phyloP scores from a whole-genome alignment of 2,797 vertebrate genomes.

The Crenichthys baileyi region DNA sequence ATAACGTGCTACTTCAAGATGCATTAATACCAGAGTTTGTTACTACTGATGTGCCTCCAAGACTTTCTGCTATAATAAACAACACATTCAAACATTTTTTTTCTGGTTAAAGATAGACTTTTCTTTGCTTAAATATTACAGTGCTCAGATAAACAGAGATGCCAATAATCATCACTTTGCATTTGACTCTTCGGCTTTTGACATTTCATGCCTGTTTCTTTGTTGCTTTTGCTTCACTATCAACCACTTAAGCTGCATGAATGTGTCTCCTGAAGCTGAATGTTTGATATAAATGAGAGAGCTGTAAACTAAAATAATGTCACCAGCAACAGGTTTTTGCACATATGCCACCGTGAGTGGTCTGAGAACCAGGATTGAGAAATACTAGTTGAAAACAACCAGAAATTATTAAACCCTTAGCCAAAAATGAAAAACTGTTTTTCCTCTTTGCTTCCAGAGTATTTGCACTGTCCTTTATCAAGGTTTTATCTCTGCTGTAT shows the following conservation, averaged over 20 bases:
- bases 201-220: neutral
- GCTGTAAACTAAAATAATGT: neutral
- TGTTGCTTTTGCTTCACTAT: constrained; percentile 1
- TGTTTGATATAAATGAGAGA: neutral
- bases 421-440: neutral
- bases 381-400: no score
- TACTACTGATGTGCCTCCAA: neutral
- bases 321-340: neutral
- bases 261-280: neutral
- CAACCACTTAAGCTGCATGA: neutral
- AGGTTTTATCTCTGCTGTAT: neutral
- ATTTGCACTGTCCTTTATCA: neutral
- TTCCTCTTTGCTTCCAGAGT: no score
- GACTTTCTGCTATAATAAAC: neutral
- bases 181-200: neutral
- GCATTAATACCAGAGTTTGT: neutral
- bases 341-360: neutral
- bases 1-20: neutral
- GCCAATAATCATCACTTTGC: neutral
- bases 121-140: neutral
- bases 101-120: neutral
- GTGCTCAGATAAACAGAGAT: neutral
- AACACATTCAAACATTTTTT: neutral
- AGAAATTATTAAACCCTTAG: no score
- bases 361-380: no score